Base-by-base conservation (phyloP, 2,888 invertebrate species). In the Catocala nupta region DNA sequence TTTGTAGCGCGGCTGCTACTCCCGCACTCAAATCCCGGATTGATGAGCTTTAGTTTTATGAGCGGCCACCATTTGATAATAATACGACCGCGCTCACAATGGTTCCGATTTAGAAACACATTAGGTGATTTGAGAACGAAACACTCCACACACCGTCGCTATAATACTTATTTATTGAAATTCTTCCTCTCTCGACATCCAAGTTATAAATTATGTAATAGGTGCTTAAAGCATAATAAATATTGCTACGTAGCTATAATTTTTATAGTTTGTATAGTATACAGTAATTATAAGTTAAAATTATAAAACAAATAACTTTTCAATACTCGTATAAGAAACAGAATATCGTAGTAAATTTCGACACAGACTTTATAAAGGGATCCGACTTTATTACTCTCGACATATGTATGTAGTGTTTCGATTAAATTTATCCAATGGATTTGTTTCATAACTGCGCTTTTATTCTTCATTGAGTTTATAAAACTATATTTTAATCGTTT, bases 11-110 rank as follows among this genome's bases (percentile, higher is more conserved):
- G 56, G 65, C 65, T 44, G 59, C 67, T 54, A 42, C 66, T 58
- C 11, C 49, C 59, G 57, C 70, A 71, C 73, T 77, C 74, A 72
- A 74, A 75, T 73, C 72, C 72, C 75, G 64, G 66, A 76, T 77
- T 85, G 84, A 83, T 83, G 83, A 84, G 84, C 75, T 77, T 80
- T 59, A 77, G 77, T 77, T 82, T 81, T 79, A 82, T 81, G 78
- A 79, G 77, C 77, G 67, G 69, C 69, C 70, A 59, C 68, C 68
- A 60, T 68, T 72, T 69, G 56, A 68, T 73, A 75, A 79, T 71
- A 78, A 65, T 65, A 63, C 65, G 67, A 74, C 52, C 63, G 59
- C 68, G 49, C 65, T 59, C 70, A 77, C 72, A 75, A 78, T 75
- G 62, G 63, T 59, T 73, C 75, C 65, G 67, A 73, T 81, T 79